Conservation (phyloP, 2,888 invertebrate genomes). For the Cephus runcator region DNA sequence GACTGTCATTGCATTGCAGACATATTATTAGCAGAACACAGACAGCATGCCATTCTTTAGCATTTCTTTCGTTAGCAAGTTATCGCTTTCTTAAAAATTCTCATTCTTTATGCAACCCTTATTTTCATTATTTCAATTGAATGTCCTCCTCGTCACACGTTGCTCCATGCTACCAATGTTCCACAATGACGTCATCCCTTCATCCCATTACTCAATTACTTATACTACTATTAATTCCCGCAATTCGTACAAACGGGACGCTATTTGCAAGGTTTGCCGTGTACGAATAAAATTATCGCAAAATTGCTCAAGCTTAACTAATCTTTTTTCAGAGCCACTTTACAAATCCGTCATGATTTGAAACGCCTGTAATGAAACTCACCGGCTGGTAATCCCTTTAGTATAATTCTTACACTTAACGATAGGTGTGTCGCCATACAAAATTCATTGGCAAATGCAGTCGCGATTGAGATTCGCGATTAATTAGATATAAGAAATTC, state of each 20-base stretch:
- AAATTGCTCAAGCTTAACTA: constrained; percentile 15
- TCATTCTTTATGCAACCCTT: not conserved
- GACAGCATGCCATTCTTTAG: not conserved
- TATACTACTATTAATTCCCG: no score
- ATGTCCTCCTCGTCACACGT: not conserved
- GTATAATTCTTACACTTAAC: constrained; percentile 17
- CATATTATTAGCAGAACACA: not conserved
- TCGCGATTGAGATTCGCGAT: not conserved
- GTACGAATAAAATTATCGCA: not conserved
- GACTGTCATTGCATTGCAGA: not conserved
- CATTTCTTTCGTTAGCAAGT: not conserved
- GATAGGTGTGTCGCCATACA: not conserved
- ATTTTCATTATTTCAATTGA: not conserved
- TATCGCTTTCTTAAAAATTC: not conserved
- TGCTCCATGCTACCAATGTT: not conserved
- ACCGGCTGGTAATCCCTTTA: constrained; percentile 32
- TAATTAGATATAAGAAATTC: no score
- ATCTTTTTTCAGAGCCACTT: constrained; percentile 26
- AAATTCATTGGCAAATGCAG: not conserved
- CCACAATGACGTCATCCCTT: not conserved
- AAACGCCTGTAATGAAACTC: constrained; percentile 56
- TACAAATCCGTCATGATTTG: constrained; percentile 60
- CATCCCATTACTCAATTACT: not conserved
- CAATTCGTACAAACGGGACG: not conserved
- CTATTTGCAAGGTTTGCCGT: not conserved